Conservation (phyloP, 2,797 vertebrate genomes). For the Coregonus sp. region DNA sequence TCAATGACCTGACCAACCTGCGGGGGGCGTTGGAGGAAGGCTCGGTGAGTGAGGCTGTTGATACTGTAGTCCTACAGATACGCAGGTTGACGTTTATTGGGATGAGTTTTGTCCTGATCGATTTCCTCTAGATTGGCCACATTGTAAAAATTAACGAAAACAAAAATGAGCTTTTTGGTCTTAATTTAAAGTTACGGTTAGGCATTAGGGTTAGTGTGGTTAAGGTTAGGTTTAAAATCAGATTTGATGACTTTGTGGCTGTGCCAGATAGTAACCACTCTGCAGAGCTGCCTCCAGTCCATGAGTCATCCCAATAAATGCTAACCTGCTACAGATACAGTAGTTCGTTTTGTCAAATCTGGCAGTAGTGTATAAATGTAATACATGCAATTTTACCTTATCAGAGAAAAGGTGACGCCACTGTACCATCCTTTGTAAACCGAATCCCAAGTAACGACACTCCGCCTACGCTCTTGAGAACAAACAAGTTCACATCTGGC, state of each 20-base stretch:
- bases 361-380: neutral
- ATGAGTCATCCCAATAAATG: too few relatives aligned
- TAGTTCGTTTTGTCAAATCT: neutral
- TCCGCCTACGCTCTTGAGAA: conserved; percentile 89
- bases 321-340: neutral
- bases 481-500: conserved; percentile 94
- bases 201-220: too few relatives aligned
- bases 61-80: neutral
- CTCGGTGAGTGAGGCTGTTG: conserved; percentile 80
- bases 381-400: neutral
- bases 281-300: too few relatives aligned
- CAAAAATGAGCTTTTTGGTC: too few relatives aligned
- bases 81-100: too few relatives aligned
- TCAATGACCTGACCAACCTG: conserved; percentile 85
- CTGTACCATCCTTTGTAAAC: conserved; percentile 92
- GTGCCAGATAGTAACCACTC: too few relatives aligned
- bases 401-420: conserved; percentile 90
- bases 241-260: too few relatives aligned
- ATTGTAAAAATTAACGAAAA: too few relatives aligned
- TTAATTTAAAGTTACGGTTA: too few relatives aligned
- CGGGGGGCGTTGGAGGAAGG: conserved; percentile 89
- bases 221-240: too few relatives aligned
- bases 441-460: conserved; percentile 90
- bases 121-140: too few relatives aligned
- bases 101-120: too few relatives aligned